These are phyloP conservation scores for Ochropleura leucogaster DNA, from an alignment of 2,888 invertebrate genomes.

Conservation along the genomic window DNA sequence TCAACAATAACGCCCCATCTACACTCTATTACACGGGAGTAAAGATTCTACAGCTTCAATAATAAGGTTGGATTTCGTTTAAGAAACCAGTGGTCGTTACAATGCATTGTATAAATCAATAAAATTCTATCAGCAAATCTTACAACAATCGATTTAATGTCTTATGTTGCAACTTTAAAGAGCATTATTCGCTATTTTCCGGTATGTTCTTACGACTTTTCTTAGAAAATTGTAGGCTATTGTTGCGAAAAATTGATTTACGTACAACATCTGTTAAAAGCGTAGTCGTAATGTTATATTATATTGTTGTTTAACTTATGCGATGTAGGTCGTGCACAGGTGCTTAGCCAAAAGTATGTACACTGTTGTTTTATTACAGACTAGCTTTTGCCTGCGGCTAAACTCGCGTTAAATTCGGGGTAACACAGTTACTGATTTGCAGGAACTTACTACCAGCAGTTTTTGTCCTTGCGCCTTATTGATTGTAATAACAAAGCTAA, in stretches of 20 bases:
- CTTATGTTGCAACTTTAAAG: constrained; percentile 50
- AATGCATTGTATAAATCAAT: constrained; percentile 24
- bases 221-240: constrained; percentile 67
- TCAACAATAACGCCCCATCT: constrained; percentile 56
- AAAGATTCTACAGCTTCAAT: accelerated
- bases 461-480: no score
- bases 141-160: constrained; percentile 46
- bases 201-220: constrained; percentile 51
- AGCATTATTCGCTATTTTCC: constrained; percentile 48
- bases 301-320: constrained; percentile 73
- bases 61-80: constrained; percentile 27
- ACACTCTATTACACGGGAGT: constrained; percentile 14
- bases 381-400: no score
- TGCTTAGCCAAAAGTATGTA: constrained; percentile 60
- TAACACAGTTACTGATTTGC: no score
- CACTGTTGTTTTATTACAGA: constrained; percentile 20
- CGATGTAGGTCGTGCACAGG: constrained; percentile 71
- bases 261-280: constrained; percentile 85
- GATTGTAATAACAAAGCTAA: no score
- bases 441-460: no score
- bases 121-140: constrained; percentile 59
- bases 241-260: constrained; percentile 90
- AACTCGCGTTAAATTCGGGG: no score
- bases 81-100: background rate
- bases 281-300: constrained; percentile 72